phyloP scores from a whole-genome alignment of 92 coral and sea anemone species.

The Actinostola sp. region DNA sequence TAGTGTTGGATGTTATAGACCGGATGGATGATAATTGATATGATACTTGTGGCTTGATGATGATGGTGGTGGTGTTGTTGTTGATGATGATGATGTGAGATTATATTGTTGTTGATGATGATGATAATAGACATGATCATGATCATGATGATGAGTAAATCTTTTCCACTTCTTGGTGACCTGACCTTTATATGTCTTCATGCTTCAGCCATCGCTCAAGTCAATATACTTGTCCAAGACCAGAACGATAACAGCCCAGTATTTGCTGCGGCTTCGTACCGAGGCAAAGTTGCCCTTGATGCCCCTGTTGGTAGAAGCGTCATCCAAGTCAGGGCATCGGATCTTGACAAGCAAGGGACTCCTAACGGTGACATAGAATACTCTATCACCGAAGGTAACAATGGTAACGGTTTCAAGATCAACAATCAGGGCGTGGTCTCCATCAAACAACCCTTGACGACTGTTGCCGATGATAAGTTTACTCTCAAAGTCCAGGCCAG shows the following conservation, averaged over 20 bases:
- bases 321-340: slow-evolving; percentile 78
- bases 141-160: too few relatives aligned
- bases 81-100: too few relatives aligned
- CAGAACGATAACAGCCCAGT: slow-evolving; percentile 69
- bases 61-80: too few relatives aligned
- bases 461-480: slow-evolving; percentile 72
- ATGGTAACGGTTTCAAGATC: slow-evolving; percentile 76
- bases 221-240: slow-evolving; percentile 59
- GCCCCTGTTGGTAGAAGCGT: slow-evolving; percentile 52
- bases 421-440: slow-evolving; percentile 76
- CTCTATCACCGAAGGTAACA: slow-evolving; percentile 63
- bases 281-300: slow-evolving; percentile 72
- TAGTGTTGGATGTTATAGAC: too few relatives aligned
- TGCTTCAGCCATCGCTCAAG: slow-evolving; percentile 63
- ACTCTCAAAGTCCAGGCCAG: slow-evolving; percentile 65
- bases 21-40: too few relatives aligned
- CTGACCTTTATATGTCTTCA: too few relatives aligned
- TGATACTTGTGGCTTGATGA: too few relatives aligned
- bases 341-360: slow-evolving; percentile 58
- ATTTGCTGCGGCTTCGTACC: slow-evolving; percentile 69
- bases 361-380: slow-evolving; percentile 65
- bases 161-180: too few relatives aligned
- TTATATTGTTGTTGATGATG: too few relatives aligned
- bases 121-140: too few relatives aligned
- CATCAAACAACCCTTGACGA: slow-evolving; percentile 74